Evolutionary conservation across 2,888 invertebrate species (phyloP), one percentile per base, ranked within the genome.

Genomic region (Drosophila maculinotata): DNA sequence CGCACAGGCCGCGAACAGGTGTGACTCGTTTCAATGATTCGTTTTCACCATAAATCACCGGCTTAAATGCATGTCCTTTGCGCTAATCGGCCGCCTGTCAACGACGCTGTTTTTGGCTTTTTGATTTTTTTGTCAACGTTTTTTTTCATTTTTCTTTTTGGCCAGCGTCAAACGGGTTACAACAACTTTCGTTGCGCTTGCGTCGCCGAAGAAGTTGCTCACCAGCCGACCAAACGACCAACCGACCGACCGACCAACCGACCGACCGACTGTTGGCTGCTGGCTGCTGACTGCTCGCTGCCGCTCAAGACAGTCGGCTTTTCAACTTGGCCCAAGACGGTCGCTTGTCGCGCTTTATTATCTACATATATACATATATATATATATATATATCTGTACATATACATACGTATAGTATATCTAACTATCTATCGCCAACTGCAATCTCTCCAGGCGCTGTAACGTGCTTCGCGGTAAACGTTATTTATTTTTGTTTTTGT

Each of bases 151-250:
- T 17, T 14, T 17, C 49, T 33, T 30, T 47, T 47, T 36, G 35
- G 39, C 15, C 64, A 33, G 28, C 38, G 25, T 25, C 33, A 82
- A 79, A 78, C 78, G 79, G 72, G 83, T 76, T 76, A 62, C 67
- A 69, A 69, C 81, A 80, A 79, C 84, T 80, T 79, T 79, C 85
- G 79, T 84, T 80, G 81, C 60, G 73, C 44, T 33, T 57, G 49
- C 57, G 65, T 58, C 49, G 76, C 38, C 47, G 57, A 73, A 72
- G 69, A 77, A 76, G 83, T 65, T 64, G 76, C 35, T 53, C 48
- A 14, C 33, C 20, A 4, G 4, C 2, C 20, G 15, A 39, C 28
- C 23, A n/a, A n/a, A n/a, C n/a, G n/a, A n/a, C n/a, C n/a, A n/a
- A n/a, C n/a, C n/a, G n/a, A n/a, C n/a, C n/a, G n/a, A n/a, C n/a